Evolutionary conservation across 2,888 invertebrate genomes (phyloP).

Genomic region (Argyresthia goedartella): DNA sequence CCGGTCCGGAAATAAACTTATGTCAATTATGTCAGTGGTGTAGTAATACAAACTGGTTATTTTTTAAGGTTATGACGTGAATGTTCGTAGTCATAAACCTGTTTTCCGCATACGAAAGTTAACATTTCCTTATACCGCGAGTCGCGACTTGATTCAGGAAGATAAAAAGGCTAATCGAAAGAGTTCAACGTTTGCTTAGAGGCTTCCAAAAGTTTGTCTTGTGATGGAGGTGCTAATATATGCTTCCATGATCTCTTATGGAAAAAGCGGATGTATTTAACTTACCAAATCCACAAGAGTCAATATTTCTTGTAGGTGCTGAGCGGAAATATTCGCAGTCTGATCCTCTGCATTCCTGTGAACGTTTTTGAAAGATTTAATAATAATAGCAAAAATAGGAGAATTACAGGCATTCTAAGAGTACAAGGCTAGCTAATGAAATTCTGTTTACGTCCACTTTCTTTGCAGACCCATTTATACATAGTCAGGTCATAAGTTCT

Average conservation of each 20-base stretch:
- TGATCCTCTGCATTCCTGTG: constrained; percentile 60
- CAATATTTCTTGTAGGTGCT: constrained; percentile 74
- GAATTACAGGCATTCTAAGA: too few species aligned
- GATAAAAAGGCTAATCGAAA: too few species aligned
- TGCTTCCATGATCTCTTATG: too few species aligned
- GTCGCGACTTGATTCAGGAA: too few species aligned
- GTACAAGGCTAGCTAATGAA: too few species aligned
- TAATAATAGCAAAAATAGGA: not conserved
- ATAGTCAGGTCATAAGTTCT: not conserved
- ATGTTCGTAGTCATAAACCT: not conserved
- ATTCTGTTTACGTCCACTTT: not conserved
- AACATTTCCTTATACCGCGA: too few species aligned
- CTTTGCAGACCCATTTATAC: not conserved
- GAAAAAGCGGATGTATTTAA: too few species aligned
- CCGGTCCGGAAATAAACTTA: not conserved
- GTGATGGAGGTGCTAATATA: too few species aligned
- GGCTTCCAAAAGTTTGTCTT: too few species aligned
- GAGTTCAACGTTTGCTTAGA: too few species aligned
- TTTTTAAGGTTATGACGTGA: not conserved
- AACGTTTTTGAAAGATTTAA: constrained; percentile 19
- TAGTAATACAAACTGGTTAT: not conserved
- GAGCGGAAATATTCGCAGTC: constrained; percentile 77
- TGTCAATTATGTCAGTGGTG: not conserved
- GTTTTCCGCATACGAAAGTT: too few species aligned
- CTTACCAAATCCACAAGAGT: constrained; percentile 75